phyloP scores from a whole-genome alignment of 2,797 vertebrate species.

The Enteromius treurensis region DNA sequence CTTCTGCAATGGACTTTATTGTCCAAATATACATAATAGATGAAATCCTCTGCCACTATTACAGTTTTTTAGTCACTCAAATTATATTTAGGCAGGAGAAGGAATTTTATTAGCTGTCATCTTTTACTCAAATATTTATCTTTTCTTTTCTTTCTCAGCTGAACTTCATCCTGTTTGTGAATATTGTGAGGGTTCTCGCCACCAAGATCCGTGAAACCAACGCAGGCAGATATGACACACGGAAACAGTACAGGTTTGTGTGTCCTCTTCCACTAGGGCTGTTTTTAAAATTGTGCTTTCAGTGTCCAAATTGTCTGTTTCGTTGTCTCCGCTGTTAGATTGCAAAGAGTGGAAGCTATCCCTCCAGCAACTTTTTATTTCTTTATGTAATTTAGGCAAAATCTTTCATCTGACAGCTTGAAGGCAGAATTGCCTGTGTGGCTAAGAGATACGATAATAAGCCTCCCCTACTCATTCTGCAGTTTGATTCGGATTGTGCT shows the following conservation, averaged over 20 bases:
- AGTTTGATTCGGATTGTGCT: slow-evolving; percentile 26
- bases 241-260: slow-evolving; percentile 89
- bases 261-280: neutral
- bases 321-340: neutral
- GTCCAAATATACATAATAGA: slow-evolving; percentile 6
- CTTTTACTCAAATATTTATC: neutral
- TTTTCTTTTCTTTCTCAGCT: slow-evolving; percentile 74
- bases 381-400: slow-evolving; percentile 35
- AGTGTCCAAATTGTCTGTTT: neutral
- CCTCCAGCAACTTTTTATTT: slow-evolving; percentile 23
- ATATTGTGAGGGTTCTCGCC: slow-evolving; percentile 87
- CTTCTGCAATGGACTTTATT: slow-evolving; percentile 20
- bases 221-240: slow-evolving; percentile 85
- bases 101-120: neutral
- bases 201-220: slow-evolving; percentile 91
- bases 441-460: slow-evolving; percentile 35
- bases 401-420: slow-evolving; percentile 27
- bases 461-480: neutral
- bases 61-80: neutral
- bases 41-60: neutral
- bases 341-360: slow-evolving; percentile 9
- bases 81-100: neutral
- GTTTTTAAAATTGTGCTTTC: neutral
- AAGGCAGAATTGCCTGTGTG: slow-evolving; percentile 31
- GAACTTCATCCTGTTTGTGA: slow-evolving; percentile 90